Percentiles rank a stretch among this genome's conserved stretches.
These are phyloP conservation scores for Haemorhous mexicanus DNA, from an alignment of 2,113 vertebrate species.

Conservation along the genomic window DNA sequence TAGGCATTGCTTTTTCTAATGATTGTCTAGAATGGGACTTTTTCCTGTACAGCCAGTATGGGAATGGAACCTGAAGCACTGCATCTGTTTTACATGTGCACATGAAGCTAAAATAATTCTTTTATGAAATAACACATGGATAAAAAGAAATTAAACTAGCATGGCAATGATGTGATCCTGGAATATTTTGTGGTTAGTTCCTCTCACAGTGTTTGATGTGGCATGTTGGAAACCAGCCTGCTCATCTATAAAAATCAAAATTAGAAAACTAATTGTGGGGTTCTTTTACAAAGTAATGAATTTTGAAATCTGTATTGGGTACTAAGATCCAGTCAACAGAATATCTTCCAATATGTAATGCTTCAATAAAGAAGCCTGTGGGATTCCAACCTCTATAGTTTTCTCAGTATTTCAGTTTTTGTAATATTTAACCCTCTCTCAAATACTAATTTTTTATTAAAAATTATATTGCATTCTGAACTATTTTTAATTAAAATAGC, in stretches of 20 bases:
- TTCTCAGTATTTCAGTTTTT: background rate
- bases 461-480: background rate
- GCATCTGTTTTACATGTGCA: background rate
- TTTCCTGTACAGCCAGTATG: background rate
- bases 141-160: background rate
- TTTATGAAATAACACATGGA: background rate
- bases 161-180: background rate
- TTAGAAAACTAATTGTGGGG: background rate
- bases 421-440: background rate
- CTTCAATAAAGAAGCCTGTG: background rate
- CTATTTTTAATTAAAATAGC: background rate
- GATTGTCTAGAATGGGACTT: background rate
- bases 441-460: background rate
- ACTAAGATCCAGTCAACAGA: background rate
- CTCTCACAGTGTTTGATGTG: background rate
- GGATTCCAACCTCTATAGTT: background rate
- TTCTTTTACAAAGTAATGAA: background rate
- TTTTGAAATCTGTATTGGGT: background rate
- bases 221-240: background rate
- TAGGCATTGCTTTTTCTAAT: background rate
- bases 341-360: background rate
- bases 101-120: background rate
- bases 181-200: background rate
- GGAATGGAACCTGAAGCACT: background rate
- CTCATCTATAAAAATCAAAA: background rate